These are phyloP conservation scores for Vanacampus margaritifer DNA, from an alignment of 2,113 vertebrate genomes.

Conservation along the genomic window DNA sequence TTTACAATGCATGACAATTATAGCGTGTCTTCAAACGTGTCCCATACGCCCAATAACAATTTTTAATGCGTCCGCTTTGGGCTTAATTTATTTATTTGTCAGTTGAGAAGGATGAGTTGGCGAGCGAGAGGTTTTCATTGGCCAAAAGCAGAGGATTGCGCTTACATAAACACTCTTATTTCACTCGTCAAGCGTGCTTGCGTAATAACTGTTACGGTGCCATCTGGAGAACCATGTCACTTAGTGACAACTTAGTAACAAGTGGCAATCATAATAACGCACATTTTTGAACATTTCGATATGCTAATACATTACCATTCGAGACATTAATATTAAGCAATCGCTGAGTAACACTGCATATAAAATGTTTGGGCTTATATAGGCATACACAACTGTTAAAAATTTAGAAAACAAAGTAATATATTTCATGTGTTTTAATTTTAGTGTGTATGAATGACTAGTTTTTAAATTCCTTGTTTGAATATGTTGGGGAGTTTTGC, in stretches of 20 bases:
- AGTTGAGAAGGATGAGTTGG: not conserved
- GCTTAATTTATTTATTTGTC: not conserved
- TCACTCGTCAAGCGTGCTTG: not conserved
- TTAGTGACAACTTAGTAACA: not conserved
- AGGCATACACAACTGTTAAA: not conserved
- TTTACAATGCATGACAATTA: too few species aligned
- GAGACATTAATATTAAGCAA: not conserved
- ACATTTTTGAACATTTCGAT: not conserved
- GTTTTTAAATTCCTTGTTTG: too few species aligned
- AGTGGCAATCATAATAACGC: not conserved
- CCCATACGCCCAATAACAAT: not conserved
- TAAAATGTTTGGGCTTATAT: not conserved
- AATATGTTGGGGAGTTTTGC: too few species aligned
- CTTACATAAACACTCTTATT: conserved; percentile 8
- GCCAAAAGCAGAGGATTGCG: not conserved
- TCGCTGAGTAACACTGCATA: not conserved
- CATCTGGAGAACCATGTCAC: not conserved
- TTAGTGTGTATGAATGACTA: too few species aligned
- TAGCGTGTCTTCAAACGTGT: not conserved
- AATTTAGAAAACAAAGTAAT: not conserved
- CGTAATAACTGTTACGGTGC: not conserved
- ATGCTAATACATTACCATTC: not conserved
- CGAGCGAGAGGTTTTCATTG: not conserved
- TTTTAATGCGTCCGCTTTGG: not conserved
- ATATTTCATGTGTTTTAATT: too few species aligned